Evolutionary conservation across 2,797 vertebrate species (phyloP), one percentile per base, ranked within the genome.

Genomic region (Perodicticus potto): DNA sequence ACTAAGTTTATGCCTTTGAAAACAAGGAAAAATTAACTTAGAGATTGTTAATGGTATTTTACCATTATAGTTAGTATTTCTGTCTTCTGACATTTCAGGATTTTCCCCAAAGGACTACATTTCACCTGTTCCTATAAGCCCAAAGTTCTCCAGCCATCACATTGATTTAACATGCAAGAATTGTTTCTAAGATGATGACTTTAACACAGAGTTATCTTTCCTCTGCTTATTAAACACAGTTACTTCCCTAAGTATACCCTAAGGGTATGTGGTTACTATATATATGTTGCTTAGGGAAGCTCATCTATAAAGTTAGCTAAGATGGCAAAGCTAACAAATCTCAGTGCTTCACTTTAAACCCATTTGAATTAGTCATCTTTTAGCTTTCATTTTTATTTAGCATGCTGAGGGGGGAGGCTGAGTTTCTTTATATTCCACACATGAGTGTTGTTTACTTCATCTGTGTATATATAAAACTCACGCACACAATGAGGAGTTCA

Each of bases 161-260:
- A 32, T 3, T 85, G 77, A 77, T 94, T 74, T 83, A 59, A 77
- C 77, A 89, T 76, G 59, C 59, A 86, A 23, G 43, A 34, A 63
- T 92, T 86, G 53, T 96, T 96, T 94, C 90, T 91, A 70, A 95
- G 94, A 89, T 55, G 83, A 96, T 12, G 1, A 19, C 7, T 65
- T 84, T 76, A 92, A 91, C 81, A 85, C 61, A 19, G 34, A 91
- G 84, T 3, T 16, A 45, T 73, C n/a, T 43, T 83, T 70, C 22
- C 59, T 29, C 20, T 65, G 14, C 10, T 84, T 87, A 89, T 59
- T 95, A 95, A 89, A 45, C 16, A 19, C 40, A 72, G 67, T 73
- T 65, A 25, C 23, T 88, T 96, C 83, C 88, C 4, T 78, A 12
- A 12, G 40, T 23, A 80, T 69, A 53, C 37, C 49, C 40, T 40